These are phyloP conservation scores for Agapornis canus DNA, from an alignment of 2,797 vertebrate species.

Conservation along the genomic window DNA sequence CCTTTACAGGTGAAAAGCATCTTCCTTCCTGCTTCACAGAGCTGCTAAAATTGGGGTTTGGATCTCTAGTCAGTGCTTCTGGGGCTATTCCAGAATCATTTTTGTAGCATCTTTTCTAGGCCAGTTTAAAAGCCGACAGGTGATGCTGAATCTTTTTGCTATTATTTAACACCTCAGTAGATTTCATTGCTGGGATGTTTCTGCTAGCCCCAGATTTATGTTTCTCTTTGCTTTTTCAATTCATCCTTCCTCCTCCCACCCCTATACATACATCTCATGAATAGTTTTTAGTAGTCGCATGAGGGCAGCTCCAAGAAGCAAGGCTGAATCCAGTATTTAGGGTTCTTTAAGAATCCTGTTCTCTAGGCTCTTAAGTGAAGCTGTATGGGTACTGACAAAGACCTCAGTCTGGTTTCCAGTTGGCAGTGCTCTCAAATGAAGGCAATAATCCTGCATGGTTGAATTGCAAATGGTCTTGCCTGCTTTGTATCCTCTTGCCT, in stretches of 20 bases:
- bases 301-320: background rate
- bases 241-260: background rate
- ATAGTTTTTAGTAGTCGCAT: rapidly evolving
- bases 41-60: background rate
- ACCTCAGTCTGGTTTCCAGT: background rate
- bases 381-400: background rate
- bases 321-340: background rate
- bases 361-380: background rate
- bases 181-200: background rate
- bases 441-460: rapidly evolving
- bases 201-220: background rate
- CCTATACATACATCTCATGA: rapidly evolving
- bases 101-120: background rate
- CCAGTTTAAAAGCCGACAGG: background rate
- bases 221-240: background rate
- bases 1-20: background rate
- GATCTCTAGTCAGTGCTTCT: background rate
- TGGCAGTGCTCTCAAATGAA: background rate
- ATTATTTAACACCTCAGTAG: background rate
- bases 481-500: background rate
- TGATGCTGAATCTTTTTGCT: background rate
- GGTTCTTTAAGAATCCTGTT: background rate
- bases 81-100: rapidly evolving
- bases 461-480: background rate
- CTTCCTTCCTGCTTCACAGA: background rate